Conservation (phyloP, 2,888 invertebrate genomes). For the Myopa testacea region DNA sequence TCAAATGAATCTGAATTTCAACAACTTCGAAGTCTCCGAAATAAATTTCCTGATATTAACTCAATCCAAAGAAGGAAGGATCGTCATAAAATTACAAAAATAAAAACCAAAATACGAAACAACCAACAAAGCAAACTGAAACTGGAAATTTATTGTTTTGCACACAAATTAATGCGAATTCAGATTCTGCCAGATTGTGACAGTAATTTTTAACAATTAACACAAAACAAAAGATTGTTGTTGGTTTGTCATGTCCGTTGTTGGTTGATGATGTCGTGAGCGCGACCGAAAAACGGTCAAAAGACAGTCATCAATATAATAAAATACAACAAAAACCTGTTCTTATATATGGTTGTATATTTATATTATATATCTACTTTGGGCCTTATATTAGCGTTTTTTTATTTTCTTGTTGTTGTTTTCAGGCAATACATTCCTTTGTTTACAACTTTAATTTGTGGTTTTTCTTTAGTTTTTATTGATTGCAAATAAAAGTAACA, state of each 20-base stretch:
- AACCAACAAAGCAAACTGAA: not conserved
- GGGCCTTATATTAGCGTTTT: not conserved
- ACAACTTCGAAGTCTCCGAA: not conserved
- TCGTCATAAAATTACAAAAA: conserved; percentile 14
- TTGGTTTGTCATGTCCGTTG: not conserved
- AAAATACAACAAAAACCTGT: not conserved
- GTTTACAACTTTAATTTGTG: conserved; percentile 19
- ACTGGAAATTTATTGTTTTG: conserved; percentile 21
- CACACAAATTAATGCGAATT: conserved; percentile 31
- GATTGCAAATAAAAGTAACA: conserved; percentile 10
- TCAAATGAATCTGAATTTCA: not conserved
- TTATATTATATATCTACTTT: not conserved
- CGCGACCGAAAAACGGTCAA: not conserved
- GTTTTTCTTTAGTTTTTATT: conserved; percentile 20
- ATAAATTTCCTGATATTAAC: conserved; percentile 2
- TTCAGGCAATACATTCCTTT: conserved; percentile 9
- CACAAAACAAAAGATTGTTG: not conserved
- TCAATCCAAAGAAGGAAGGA: not conserved
- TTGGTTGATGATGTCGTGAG: not conserved
- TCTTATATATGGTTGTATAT: not conserved
- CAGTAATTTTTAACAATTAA: conserved; percentile 35
- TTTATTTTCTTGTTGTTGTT: not conserved
- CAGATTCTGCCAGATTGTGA: conserved; percentile 30
- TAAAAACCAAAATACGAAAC: not conserved
- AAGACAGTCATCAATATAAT: not conserved